Evolutionary conservation across 2,113 vertebrate genomes (phyloP), one percentile per base, ranked within the genome.

Genomic region (Phalacrocorax brasilianus): DNA sequence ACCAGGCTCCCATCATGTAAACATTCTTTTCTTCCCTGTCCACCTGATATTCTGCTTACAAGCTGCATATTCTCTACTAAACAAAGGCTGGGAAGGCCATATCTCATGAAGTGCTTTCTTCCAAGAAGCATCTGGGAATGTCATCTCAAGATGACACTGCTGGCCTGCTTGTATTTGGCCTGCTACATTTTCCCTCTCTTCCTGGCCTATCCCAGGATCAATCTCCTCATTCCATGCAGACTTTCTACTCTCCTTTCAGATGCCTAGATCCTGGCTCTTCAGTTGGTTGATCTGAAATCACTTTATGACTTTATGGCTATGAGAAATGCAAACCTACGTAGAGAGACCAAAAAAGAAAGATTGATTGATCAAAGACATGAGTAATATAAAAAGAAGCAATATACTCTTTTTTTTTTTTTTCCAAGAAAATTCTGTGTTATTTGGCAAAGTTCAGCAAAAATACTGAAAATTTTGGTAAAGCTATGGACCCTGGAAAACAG

Each of bases 191-290:
- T 19, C 23, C 3, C 6, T 30, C 17, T 49, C 11, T 74, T 88
- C 35, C 33, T 11, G 8, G 9, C 8, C 9, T 27, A 14, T 47
- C 7, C 2, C 44, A 72, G 7, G 16, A 68, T 45, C 7, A 12
- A 6, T 15, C 4, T 68, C 12, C 24, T 59, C 4, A 2, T 68
- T 49, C 19, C 0, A 0, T 14, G 9, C 1, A 74, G 28, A 38
- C n/a, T 73, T 87, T 68, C 24, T 80, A 8, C 7, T 18, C 5
- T 66, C 10, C 3, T 50, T 59, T 85, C 30, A 62, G 45, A 33
- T 55, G 11, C 32, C 32, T 74, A 66, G 55, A 75, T 55, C 47
- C 10, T 53, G 22, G 13, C 12, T 85, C 2, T 73, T 81, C 45
- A 49, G 2, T 55, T 18, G 12, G 23, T 40, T 78, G 12, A 45